Percentiles rank a stretch among this genome's conserved stretches.
These are phyloP conservation scores for Artibeus jamaicensis DNA, from an alignment of 2,797 vertebrate species.

Conservation along the genomic window DNA sequence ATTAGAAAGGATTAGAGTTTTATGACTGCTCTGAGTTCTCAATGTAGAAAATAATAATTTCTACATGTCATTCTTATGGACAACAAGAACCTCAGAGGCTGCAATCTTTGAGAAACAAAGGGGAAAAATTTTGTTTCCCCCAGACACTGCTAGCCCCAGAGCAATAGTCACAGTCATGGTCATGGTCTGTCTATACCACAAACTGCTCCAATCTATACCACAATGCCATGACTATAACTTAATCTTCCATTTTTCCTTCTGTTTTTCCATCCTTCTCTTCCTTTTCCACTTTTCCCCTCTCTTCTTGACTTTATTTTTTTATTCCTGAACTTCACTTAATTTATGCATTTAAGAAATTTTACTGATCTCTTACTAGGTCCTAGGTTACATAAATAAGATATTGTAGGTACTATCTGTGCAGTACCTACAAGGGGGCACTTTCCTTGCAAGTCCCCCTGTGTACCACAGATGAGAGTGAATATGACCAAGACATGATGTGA, in stretches of 20 bases:
- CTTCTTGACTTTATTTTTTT: not conserved
- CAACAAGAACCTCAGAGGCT: not conserved
- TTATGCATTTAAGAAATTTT: not conserved
- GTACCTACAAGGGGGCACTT: no score
- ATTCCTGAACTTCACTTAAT: not conserved
- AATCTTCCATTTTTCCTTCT: not conserved
- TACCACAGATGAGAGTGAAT: no score
- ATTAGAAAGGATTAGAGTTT: not conserved
- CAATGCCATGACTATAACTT: not conserved
- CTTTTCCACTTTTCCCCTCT: accelerated
- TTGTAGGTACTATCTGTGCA: not conserved
- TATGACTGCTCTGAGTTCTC: not conserved
- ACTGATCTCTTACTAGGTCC: not conserved
- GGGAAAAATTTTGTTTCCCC: not conserved
- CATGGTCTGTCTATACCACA: not conserved
- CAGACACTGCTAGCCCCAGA: not conserved
- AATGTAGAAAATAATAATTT: not conserved
- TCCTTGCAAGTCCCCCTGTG: no score
- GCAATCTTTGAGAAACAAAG: not conserved
- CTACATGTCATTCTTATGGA: not conserved
- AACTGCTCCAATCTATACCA: not conserved
- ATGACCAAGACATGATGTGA: no score
- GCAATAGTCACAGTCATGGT: not conserved
- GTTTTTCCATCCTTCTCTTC: not conserved
- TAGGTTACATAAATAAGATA: not conserved